phyloP scores from a whole-genome alignment of 2,888 invertebrate species.

The Drosophila hamatofila region DNA sequence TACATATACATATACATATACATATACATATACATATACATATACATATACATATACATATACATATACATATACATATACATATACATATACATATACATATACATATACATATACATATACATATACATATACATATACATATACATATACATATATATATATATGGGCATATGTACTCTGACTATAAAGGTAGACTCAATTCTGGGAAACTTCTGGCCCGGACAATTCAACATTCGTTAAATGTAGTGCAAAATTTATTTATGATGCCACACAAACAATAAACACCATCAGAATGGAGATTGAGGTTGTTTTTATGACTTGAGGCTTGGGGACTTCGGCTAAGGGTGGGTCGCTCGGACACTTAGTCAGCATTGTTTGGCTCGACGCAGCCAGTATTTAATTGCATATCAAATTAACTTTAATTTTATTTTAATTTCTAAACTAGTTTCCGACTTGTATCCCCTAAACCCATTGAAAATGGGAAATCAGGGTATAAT shows the following conservation, averaged over 20 bases:
- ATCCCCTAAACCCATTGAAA: no score
- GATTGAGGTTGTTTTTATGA: background rate
- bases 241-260: constrained; percentile 79
- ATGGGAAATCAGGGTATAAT: no score
- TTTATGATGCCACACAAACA: constrained; percentile 71
- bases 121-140: background rate
- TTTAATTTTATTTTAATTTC: constrained; percentile 73
- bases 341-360: background rate
- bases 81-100: constrained; percentile 12
- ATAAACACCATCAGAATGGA: constrained; percentile 48
- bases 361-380: constrained; percentile 60
- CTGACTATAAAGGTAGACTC: constrained; percentile 27
- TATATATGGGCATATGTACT: background rate
- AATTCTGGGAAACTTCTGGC: constrained; percentile 31
- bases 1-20: constrained; percentile 9
- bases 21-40: background rate
- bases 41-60: constrained; percentile 7
- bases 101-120: background rate
- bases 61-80: background rate
- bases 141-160: constrained; percentile 7
- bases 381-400: constrained; percentile 40
- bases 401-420: constrained; percentile 71
- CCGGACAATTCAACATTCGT: constrained; percentile 71
- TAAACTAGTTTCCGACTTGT: constrained; percentile 52
- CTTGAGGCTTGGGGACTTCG: background rate